Percentiles rank a stretch among this genome's conserved stretches.
phyloP scores from a whole-genome alignment of 2,113 vertebrate genomes.

The Talpa occidentalis region DNA sequence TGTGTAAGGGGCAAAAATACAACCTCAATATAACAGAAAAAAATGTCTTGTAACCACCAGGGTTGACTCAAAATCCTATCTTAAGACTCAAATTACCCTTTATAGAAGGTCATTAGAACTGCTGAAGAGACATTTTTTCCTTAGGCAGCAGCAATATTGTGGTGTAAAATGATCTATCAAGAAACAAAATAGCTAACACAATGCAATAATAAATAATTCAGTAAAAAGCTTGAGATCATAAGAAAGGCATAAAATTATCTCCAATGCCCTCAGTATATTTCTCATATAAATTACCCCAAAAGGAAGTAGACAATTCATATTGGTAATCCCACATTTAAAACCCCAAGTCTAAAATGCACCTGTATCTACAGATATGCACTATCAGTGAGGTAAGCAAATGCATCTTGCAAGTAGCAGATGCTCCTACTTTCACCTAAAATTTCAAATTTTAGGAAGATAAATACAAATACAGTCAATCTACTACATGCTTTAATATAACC shows the following conservation, averaged over 20 bases:
- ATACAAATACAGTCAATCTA: not conserved
- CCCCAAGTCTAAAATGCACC: conserved; percentile 40
- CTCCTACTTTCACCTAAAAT: not conserved
- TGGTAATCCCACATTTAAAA: conserved; percentile 15
- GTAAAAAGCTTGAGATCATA: conserved; percentile 58
- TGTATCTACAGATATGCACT: conserved; percentile 16
- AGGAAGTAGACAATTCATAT: conserved; percentile 37
- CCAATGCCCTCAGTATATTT: conserved; percentile 11
- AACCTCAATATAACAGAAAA: conserved; percentile 40
- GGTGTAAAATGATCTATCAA: conserved; percentile 81
- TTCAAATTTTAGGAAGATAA: conserved; percentile 27
- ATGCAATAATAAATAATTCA: conserved; percentile 85
- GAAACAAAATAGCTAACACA: conserved; percentile 78
- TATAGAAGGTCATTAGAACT: conserved; percentile 75
- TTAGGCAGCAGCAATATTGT: conserved; percentile 69
- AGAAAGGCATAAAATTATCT: conserved; percentile 64
- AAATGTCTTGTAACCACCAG: conserved; percentile 47
- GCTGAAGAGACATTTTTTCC: conserved; percentile 62
- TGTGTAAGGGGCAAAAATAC: not conserved
- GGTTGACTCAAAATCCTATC: conserved; percentile 51
- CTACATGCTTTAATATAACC: not conserved
- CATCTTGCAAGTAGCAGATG: conserved; percentile 47
- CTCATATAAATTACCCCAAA: conserved; percentile 51
- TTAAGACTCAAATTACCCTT: conserved; percentile 76
- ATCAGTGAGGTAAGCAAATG: not conserved